Base-by-base conservation (phyloP, 2,888 invertebrate genomes). In the Tigriopus californicus region DNA sequence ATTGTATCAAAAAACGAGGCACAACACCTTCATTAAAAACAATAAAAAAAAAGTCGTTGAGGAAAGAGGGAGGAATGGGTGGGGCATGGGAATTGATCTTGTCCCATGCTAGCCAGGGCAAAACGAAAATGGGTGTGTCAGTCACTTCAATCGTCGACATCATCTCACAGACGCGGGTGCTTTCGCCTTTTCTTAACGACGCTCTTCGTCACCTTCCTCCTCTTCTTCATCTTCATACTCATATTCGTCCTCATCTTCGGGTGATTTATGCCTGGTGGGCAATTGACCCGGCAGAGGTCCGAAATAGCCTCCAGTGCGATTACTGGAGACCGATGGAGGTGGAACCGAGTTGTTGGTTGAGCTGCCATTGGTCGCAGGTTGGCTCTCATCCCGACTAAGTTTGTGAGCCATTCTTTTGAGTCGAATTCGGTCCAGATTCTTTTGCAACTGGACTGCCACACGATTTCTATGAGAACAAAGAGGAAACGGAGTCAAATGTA, bases 371-470 rank as follows among this genome's bases (percentile, higher is more conserved):
- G 18, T 44, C 4, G 46, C 15, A 4, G n/a, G n/a, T 44, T 44
- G 46, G 46, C 46, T 44, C n/a, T 18, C 18, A 15, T 44, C 15
- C 46, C 46, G 18, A 44, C 46, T 15, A 44, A 44, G 46, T 44
- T 44, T 44, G n/a, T n/a, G 18, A 15, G 56, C 56, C 18, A 56
- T 46, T 8, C 56, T 5, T 20, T 33, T 20, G 15, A 56, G 44
- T 24, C 59, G 48, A 20, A 59, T 88, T 81, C 88, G 84, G 76
- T 90, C 90, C 77, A 89, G 86, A 77, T 90, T 90, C 72, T 88
- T 81, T 77, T 90, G 90, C 74, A 90, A 79, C 73, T 90, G 89
- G 69, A 82, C 80, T 69, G 89, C 88, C 70, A 90, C 83, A 71
- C 89, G 81, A 75, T 88, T 88, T 68, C 89, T 81, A 64, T 89